Conservation (phyloP, 2,113 vertebrate genomes). For the Canis aureus region DNA sequence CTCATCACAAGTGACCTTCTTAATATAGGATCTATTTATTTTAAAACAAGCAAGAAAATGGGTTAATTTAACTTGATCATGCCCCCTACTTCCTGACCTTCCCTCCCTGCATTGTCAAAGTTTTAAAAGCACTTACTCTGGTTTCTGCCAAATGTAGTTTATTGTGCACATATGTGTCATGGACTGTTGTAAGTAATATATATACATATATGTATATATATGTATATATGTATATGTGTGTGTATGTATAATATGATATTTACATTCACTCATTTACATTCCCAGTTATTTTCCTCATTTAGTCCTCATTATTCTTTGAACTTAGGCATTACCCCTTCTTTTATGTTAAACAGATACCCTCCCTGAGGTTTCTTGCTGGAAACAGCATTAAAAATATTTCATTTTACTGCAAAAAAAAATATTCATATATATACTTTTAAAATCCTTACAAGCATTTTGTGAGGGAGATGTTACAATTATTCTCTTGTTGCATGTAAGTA, state of each 20-base stretch:
- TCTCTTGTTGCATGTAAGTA: not conserved
- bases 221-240: no score
- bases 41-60: not conserved
- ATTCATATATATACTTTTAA: not conserved
- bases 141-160: not conserved
- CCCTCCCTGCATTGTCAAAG: not conserved
- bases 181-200: not conserved
- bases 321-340: not conserved
- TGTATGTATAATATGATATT: no score
- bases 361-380: slow-evolving; percentile 37
- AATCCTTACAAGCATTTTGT: not conserved
- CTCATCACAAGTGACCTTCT: not conserved
- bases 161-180: not conserved
- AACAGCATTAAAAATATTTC: slow-evolving; percentile 59
- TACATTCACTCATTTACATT: not conserved
- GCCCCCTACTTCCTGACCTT: not conserved
- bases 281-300: slow-evolving; percentile 11
- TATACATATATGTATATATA: no score
- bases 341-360: slow-evolving; percentile 45
- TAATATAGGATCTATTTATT: not conserved
- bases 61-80: not conserved
- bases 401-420: not conserved
- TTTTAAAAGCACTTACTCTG: not conserved
- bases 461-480: not conserved
- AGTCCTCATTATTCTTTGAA: slow-evolving; percentile 26